Base-by-base conservation (phyloP, 1,140 invertebrate species). In the Trichoplusia ni region DNA sequence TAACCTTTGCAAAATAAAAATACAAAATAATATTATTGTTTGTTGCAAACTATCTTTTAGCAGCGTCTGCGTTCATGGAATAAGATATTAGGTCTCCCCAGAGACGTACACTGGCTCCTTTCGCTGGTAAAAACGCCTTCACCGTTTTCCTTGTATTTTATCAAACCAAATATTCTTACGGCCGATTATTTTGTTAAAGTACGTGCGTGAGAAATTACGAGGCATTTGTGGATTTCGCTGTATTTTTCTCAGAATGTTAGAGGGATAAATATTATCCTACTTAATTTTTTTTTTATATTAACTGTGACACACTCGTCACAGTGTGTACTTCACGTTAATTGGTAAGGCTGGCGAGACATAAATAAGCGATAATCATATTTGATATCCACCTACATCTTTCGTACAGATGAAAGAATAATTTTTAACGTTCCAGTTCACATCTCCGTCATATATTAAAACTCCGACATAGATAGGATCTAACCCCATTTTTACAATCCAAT, bases 61-160 rank as follows among this genome's bases (percentile, higher is more conserved):
- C 25, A 11, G 44, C 25, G 13, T 23, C 21, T 47, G 25, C 44
- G 44, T 47, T 9, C 44, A 8, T 14, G 44, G 44, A 47, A 47
- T 47, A 31, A 31, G 44, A 47, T 18, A 47, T 47, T 27, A 47
- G n/a, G n/a, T n/a, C n/a, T 29, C 25, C 44, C 44, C 25, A 3
- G 25, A 25, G 44, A 47, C 14, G 1, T 47, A 31, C 44, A n/a
- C n/a, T n/a, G 44, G 27, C 23, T 29, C 7, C 19, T 25, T 29
- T 29, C 44, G 25, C 13, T 18, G 18, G 9, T 29, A 25, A 47
- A 47, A 25, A 9, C 13, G 13, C 3, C 25, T 9, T 14, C 29
- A 25, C n/a, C 44, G 7, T 47, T 47, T 47, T 29, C 42, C 44
- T 47, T 47, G n/a, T 47, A 31, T 47, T 47, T 47, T 47, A 29